Evolutionary conservation across 2,888 invertebrate genomes (phyloP).

Genomic region (Boloria euphrosyne): DNA sequence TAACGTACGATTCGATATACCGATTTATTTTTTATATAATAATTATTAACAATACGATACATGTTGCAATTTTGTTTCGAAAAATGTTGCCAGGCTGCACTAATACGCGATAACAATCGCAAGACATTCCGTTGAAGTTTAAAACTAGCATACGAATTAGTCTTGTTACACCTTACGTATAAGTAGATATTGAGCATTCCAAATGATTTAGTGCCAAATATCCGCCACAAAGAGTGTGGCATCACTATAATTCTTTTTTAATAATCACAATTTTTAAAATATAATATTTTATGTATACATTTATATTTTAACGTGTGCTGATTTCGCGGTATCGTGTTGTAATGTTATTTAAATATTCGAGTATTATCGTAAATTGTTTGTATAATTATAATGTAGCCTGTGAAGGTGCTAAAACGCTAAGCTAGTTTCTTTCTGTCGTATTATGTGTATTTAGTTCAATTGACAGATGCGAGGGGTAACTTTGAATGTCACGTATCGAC

Average conservation of each 20-base stretch:
- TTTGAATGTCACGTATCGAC: constrained; percentile 18
- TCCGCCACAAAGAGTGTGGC: constrained; percentile 55
- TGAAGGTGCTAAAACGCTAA: constrained; percentile 75
- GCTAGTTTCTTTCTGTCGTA: constrained; percentile 55
- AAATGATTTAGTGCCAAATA: constrained; percentile 80
- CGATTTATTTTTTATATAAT: constrained; percentile 15
- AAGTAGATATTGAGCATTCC: constrained; percentile 73
- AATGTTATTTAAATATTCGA: constrained; percentile 53
- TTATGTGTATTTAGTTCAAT: constrained; percentile 57
- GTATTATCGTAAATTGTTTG: constrained; percentile 47
- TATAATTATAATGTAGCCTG: constrained; percentile 56
- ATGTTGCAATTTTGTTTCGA: not conserved
- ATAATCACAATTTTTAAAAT: constrained; percentile 69
- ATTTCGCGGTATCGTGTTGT: constrained; percentile 62
- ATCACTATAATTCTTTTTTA: constrained; percentile 55
- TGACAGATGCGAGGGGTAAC: constrained; percentile 48
- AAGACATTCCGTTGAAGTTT: not conserved
- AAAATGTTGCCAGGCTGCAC: constrained; percentile 35
- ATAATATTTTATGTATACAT: constrained; percentile 50
- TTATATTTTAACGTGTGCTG: constrained; percentile 56
- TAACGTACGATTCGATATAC: constrained; percentile 5
- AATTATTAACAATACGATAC: constrained; percentile 2
- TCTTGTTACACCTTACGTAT: constrained; percentile 56
- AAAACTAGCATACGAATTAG: constrained; percentile 44
- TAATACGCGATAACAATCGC: too few species aligned